phyloP scores from a whole-genome alignment of 2,797 vertebrate genomes.

The Iguana delicatissima region DNA sequence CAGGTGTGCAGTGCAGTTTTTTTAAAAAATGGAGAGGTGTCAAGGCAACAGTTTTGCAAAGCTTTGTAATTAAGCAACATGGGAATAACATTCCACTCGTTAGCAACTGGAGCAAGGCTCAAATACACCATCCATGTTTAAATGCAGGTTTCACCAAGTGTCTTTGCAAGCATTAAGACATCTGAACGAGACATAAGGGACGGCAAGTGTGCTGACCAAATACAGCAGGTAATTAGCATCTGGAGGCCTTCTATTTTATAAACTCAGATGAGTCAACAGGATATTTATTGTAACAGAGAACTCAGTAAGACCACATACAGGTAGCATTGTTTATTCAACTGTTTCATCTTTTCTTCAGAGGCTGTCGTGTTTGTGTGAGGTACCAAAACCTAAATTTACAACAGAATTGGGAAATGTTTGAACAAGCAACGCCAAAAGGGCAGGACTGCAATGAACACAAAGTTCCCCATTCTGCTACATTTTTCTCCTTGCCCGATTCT shows the following conservation, averaged over 20 bases:
- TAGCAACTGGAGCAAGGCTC: neutral
- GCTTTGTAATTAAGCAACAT: slow-evolving; percentile 41
- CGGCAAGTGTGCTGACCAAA: neutral
- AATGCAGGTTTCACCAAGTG: slow-evolving; percentile 47
- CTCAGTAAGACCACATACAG: neutral
- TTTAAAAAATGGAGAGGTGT: slow-evolving; percentile 49
- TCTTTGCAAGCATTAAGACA: slow-evolving; percentile 65
- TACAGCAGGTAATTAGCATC: neutral
- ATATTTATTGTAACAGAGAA: neutral
- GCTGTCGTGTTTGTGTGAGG: neutral
- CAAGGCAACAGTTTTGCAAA: slow-evolving; percentile 70
- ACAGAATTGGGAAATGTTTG: slow-evolving; percentile 15
- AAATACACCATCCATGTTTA: neutral
- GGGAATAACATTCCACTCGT: neutral
- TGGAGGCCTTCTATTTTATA: neutral
- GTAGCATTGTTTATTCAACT: slow-evolving; percentile 30
- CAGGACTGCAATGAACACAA: slow-evolving; percentile 15
- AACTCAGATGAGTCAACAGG: fast-evolving
- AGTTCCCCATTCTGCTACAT: neutral
- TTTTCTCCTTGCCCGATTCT: slow-evolving; percentile 34
- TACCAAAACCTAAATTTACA: neutral
- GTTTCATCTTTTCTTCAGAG: neutral
- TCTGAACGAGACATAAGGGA: slow-evolving; percentile 41
- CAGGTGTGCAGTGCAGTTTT: slow-evolving; percentile 61
- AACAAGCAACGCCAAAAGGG: slow-evolving; percentile 1